Conservation (phyloP, 2,113 vertebrate species). For the Scortum barcoo region DNA sequence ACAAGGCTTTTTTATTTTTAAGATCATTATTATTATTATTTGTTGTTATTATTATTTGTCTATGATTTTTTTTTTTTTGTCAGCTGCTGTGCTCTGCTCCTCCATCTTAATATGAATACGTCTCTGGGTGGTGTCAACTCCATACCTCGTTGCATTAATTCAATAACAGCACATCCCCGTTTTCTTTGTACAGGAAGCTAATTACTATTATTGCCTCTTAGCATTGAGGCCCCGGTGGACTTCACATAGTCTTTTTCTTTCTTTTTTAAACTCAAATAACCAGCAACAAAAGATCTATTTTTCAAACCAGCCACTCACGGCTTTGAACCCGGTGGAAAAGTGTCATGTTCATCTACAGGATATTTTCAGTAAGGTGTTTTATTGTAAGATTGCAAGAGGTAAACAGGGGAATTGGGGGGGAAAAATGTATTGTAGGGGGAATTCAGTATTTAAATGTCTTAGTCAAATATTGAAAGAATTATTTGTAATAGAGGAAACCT, state of each 20-base stretch:
- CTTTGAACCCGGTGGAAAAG: slow-evolving; percentile 51
- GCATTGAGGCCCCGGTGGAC: slow-evolving; percentile 34
- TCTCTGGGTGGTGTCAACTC: slow-evolving; percentile 73
- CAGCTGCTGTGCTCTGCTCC: slow-evolving; percentile 56
- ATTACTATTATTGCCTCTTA: slow-evolving; percentile 49
- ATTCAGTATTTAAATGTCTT: slow-evolving; percentile 85
- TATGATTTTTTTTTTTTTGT: slow-evolving; percentile 19
- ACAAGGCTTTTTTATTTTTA: slow-evolving; percentile 31
- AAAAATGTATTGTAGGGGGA: slow-evolving; percentile 65
- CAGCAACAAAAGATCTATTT: slow-evolving; percentile 81
- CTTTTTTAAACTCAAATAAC: slow-evolving; percentile 56
- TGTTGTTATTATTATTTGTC: slow-evolving; percentile 32
- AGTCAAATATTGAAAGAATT: slow-evolving; percentile 79
- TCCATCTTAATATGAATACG: slow-evolving; percentile 52
- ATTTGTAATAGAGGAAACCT: slow-evolving; percentile 79
- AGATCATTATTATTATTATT: slow-evolving; percentile 19
- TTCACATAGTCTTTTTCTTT: slow-evolving; percentile 11
- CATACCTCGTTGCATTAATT: slow-evolving; percentile 75
- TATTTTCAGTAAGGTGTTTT: slow-evolving; percentile 67
- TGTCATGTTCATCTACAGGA: slow-evolving; percentile 66
- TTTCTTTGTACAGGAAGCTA: slow-evolving; percentile 59
- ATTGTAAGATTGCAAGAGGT: slow-evolving; percentile 58
- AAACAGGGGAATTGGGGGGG: slow-evolving; percentile 26
- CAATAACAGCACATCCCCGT: slow-evolving; percentile 55
- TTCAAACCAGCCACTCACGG: slow-evolving; percentile 70